These are phyloP conservation scores for Drosophila parvula DNA, from an alignment of 1,140 invertebrate genomes.

Conservation along the genomic window DNA sequence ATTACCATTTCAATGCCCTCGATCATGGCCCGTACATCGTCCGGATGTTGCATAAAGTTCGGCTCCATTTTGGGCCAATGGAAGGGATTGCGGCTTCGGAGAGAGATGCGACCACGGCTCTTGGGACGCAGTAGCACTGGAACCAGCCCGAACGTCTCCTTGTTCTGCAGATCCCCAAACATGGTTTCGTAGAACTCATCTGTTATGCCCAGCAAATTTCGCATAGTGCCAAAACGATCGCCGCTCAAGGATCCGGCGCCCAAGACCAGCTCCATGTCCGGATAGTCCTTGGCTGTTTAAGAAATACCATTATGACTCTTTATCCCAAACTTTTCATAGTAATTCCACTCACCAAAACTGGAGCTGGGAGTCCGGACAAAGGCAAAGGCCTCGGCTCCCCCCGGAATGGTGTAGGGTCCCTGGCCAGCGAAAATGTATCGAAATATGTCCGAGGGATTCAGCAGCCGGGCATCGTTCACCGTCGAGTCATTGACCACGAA, in stretches of 20 bases:
- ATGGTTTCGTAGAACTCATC: constrained; percentile 87
- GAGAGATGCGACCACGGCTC: constrained; percentile 88
- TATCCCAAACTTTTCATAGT: neutral
- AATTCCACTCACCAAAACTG: constrained; percentile 48
- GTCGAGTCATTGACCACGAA: constrained; percentile 88
- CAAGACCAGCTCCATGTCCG: constrained; percentile 92
- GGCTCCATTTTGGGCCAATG: constrained; percentile 90
- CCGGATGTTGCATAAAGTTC: constrained; percentile 89
- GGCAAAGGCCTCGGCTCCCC: constrained; percentile 89
- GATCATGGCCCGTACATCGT: constrained; percentile 88
- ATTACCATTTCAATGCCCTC: constrained; percentile 90
- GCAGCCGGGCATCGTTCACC: constrained; percentile 83
- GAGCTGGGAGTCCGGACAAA: constrained; percentile 87
- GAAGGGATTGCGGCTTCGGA: constrained; percentile 89
- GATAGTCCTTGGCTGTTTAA: constrained; percentile 80
- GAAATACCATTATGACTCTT: neutral
- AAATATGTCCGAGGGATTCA: constrained; percentile 85
- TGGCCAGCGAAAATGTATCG: constrained; percentile 86
- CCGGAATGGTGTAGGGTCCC: constrained; percentile 89
- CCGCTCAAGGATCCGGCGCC: constrained; percentile 89
- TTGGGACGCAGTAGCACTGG: constrained; percentile 90
- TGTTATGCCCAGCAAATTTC: constrained; percentile 87
- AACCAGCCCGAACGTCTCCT: constrained; percentile 87
- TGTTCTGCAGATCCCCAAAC: constrained; percentile 85
- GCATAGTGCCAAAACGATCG: constrained; percentile 88